A percentile compares a stretch with the other conserved stretches of the same genome.
phyloP scores from a whole-genome alignment of 2,797 vertebrate genomes.

The Phataginus tetradactyla region DNA sequence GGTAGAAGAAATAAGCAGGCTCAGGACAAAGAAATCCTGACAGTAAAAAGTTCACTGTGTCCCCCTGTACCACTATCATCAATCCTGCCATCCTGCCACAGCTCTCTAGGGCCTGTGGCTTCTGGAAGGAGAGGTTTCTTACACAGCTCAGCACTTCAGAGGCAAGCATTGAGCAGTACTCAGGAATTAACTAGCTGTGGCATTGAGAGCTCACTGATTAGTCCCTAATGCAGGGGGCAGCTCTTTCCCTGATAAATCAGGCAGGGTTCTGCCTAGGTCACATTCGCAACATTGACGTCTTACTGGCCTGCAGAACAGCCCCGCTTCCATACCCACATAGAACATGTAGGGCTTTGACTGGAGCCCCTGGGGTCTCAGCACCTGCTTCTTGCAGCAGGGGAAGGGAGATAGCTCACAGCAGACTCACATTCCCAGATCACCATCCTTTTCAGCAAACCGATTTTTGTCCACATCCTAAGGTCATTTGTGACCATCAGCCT shows the following conservation, averaged over 20 bases:
- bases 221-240: not conserved
- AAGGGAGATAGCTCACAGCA: not conserved
- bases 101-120: not conserved
- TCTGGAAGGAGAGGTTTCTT: not conserved
- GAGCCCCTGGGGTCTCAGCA: not conserved
- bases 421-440: not conserved
- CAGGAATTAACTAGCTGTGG: not conserved
- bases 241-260: not conserved
- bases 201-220: not conserved
- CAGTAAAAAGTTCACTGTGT: not conserved
- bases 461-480: not conserved
- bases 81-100: not conserved
- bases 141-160: not conserved
- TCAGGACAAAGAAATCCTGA: not conserved
- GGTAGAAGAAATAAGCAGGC: not conserved
- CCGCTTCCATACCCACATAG: accelerated
- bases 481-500: not conserved
- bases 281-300: accelerated
- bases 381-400: not conserved
- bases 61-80: not conserved
- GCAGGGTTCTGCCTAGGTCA: not conserved
- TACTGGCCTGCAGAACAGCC: not conserved
- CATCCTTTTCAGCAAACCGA: not conserved
- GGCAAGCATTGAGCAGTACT: not conserved
- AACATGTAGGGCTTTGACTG: not conserved